A percentile compares a stretch with the other conserved stretches of the same genome.
Conservation (phyloP, 2,888 invertebrate genomes). For the Xanthorhoe designata region DNA sequence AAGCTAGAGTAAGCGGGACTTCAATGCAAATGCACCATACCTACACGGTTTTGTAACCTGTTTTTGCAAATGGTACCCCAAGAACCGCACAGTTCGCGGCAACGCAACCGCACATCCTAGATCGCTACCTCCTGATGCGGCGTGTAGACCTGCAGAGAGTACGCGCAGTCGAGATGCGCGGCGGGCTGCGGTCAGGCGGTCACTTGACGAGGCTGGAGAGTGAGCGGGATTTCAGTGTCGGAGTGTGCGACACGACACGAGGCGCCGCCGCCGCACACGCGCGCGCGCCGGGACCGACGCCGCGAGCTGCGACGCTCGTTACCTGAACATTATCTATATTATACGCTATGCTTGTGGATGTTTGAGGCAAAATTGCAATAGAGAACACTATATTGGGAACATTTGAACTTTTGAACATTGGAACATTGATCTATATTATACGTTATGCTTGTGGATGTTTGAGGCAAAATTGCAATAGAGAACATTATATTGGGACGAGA, state of each 20-base stretch:
- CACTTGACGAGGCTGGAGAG: constrained; percentile 85
- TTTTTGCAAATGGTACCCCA: neutral
- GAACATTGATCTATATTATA: constrained; percentile 7
- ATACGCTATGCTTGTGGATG: neutral
- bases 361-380: no score
- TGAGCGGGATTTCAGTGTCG: constrained; percentile 84
- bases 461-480: no score
- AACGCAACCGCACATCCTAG: constrained; percentile 2
- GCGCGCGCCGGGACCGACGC: constrained; percentile 80
- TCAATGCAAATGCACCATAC: constrained; percentile 59
- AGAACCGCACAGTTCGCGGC: neutral
- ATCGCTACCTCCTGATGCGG: constrained; percentile 33
- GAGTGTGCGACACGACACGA: constrained; percentile 77
- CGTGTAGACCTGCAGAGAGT: constrained; percentile 33
- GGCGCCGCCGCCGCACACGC: constrained; percentile 76
- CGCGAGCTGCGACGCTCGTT: constrained; percentile 79
- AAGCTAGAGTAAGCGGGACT: constrained; percentile 84
- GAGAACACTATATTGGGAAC: no score
- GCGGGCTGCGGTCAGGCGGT: constrained; percentile 70
- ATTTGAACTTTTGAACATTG: no score
- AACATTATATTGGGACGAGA: no score
- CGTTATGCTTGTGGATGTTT: neutral
- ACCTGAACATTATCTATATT: constrained; percentile 54
- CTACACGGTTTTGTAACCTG: no score
- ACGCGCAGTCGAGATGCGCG: constrained; percentile 41